Conservation (phyloP, 2,113 vertebrate genomes). For the Tenebrosternarchus preto region DNA sequence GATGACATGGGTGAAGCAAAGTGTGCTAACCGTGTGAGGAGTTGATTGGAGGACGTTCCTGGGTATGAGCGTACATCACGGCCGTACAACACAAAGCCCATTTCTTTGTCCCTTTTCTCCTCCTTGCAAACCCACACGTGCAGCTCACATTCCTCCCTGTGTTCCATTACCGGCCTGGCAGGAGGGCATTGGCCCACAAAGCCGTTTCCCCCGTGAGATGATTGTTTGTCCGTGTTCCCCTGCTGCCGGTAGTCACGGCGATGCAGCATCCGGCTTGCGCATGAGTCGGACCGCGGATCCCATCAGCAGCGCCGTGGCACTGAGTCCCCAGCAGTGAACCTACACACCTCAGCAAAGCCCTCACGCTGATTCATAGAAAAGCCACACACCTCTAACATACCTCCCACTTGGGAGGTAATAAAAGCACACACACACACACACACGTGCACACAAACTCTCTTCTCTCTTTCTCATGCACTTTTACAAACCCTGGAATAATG, state of each 20-base stretch:
- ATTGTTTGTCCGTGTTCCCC: background rate
- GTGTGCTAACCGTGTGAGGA: background rate
- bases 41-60: no score
- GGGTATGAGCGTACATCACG: no score
- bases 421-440: background rate
- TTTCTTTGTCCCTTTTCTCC: background rate
- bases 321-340: background rate
- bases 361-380: conserved; percentile 6
- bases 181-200: conserved; percentile 20
- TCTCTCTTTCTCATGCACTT: background rate
- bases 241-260: conserved; percentile 39
- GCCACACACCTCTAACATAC: background rate
- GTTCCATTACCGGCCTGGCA: background rate
- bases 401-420: background rate
- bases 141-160: background rate
- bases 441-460: background rate
- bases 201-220: background rate
- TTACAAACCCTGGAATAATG: background rate
- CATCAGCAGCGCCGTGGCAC: background rate
- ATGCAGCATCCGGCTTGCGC: conserved; percentile 15
- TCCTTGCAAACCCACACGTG: conserved; percentile 7
- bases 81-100: background rate
- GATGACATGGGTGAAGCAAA: background rate
- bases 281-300: background rate
- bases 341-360: conserved; percentile 1